phyloP scores from a whole-genome alignment of 2,113 vertebrate genomes.

The Oenanthe oenanthe region DNA sequence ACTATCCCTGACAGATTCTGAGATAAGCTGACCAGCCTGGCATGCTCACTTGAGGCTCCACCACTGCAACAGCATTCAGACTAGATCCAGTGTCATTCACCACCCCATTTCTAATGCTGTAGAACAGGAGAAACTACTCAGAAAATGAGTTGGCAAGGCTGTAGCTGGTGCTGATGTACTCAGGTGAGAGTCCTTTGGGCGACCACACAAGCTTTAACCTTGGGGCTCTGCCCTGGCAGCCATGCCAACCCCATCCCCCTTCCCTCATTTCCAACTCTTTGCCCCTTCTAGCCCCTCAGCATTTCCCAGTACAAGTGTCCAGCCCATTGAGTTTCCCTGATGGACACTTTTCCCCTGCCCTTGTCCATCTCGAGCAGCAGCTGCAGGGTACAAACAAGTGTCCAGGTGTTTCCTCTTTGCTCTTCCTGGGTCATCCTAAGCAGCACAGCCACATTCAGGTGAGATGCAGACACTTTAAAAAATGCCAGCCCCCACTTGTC shows the following conservation, averaged over 20 bases:
- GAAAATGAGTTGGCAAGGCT: neutral
- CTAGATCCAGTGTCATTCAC: neutral
- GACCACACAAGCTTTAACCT: neutral
- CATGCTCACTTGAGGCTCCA: neutral
- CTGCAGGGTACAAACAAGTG: neutral
- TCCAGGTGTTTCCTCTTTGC: neutral
- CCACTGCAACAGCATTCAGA: neutral
- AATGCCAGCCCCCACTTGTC: neutral
- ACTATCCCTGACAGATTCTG: neutral
- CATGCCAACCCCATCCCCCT: neutral
- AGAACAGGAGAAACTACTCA: neutral
- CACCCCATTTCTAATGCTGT: neutral
- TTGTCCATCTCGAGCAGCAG: neutral
- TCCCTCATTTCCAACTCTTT: neutral
- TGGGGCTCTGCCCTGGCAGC: neutral
- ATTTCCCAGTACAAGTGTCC: neutral
- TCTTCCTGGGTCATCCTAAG: neutral
- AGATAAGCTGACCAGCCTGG: neutral
- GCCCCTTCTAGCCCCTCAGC: neutral
- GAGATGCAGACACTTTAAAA: neutral
- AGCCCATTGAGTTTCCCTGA: neutral
- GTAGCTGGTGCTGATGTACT: neutral
- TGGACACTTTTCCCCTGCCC: neutral
- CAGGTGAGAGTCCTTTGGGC: neutral
- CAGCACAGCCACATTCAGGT: neutral